Evolutionary conservation across 2,888 invertebrate genomes (phyloP), one percentile per base, ranked within the genome.

Genomic region (Lithophane leautieri): DNA sequence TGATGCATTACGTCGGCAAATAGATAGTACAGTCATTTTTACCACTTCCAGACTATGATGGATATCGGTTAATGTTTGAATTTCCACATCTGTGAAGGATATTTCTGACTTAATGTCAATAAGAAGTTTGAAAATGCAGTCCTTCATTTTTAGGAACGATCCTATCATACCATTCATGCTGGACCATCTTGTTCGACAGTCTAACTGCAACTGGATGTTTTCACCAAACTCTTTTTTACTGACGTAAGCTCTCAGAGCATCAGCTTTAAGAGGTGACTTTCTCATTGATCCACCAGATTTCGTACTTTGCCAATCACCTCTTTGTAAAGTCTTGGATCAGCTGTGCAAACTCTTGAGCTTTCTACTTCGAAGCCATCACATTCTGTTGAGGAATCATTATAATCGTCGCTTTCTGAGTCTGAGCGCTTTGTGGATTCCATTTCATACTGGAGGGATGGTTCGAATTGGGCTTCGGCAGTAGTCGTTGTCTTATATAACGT

Each of bases 1-100:
- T n/a, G n/a, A n/a, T n/a, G n/a, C n/a, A n/a, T n/a, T n/a, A n/a
- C n/a, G n/a, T n/a, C n/a, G n/a, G n/a, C n/a, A n/a, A n/a, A n/a
- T n/a, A n/a, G n/a, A n/a, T n/a, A n/a, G n/a, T n/a, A n/a, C n/a
- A n/a, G n/a, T n/a, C 7, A 62, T 40, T 62, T 62, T 14, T 8
- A 62, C n/a, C 4, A 62, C 62, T 62, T 62, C 62, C n/a, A n/a
- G 40, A 62, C 62, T 62, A n/a, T n/a, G 62, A 40, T 40, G 22
- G 62, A 62, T 62, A 62, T 62, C 62, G 34, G 61, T 61, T 61
- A 61, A 61, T 61, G 61, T 60, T 60, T 61, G 34, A 34, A 61
- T 61, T 61, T 61, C 61, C 3, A 34, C 61, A 34, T 61, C 61
- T 61, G 34, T 61, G 61, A 61, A 34, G 3, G 61, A 61, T n/a